Base-by-base conservation (phyloP, 2,888 invertebrate species). In the Carcina quercana region DNA sequence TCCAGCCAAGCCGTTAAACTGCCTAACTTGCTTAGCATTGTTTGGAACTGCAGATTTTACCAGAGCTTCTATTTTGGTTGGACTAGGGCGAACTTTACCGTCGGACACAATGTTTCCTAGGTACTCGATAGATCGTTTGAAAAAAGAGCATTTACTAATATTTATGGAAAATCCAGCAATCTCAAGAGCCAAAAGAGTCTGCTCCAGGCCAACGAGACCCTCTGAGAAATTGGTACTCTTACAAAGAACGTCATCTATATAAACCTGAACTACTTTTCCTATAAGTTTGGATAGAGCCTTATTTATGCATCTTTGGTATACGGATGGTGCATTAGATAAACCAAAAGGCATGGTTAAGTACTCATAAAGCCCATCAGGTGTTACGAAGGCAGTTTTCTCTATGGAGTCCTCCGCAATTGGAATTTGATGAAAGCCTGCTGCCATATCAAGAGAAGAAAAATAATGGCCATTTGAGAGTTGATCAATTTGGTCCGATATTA, bases 331-430 rank as follows among this genome's bases (percentile, higher is more conserved):
- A 15, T 53, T 55, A 11, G 45, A 15, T 0, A 57, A 15, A 0
- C 53, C 51, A 36, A 52, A 56, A 0, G 57, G 56, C 56, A 58
- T 55, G 0, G 48, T 43, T 0, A 43, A 2, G 15, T 50, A 58
- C 20, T 60, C 56, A 12, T 34, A 59, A 1, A 46, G 20, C 0
- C 56, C 59, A n/a, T 55, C 54, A 1, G 52, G 50, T 1, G 53
- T 58, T 0, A 50, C 40, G 17, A 53, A 54, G 0, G 55, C 47
- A 0, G 57, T 56, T 6, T 52, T 50, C n/a, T 54, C 53, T 1
- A 55, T 49, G 0, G 49, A 53, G 0, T 12, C 13, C 1, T 30
- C 34, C 0, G 36, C 5, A 2, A 58, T 37, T 0, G 45, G 50
- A 0, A 59, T 57, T 13, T 54, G 53, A 15, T 51, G 47, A 11